Conservation (phyloP, 1,140 invertebrate species). For the Drosophila seguyi region DNA sequence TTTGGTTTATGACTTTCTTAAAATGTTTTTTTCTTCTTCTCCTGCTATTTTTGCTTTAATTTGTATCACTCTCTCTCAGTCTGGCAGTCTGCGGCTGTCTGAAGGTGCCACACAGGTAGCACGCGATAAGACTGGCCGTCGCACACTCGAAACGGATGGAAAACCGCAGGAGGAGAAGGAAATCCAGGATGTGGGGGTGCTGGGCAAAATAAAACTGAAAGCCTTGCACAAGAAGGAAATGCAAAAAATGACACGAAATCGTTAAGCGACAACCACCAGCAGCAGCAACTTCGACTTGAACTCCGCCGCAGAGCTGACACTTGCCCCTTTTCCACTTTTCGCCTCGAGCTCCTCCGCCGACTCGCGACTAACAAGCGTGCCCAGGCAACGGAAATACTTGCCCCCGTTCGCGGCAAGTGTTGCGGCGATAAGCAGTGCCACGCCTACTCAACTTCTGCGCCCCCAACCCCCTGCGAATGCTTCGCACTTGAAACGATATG, state of each 20-base stretch:
- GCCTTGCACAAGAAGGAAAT: constrained; percentile 71
- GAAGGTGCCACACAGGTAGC: constrained; percentile 70
- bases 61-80: constrained; percentile 50
- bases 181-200: not conserved
- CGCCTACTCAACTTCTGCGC: constrained; percentile 32
- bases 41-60: constrained; percentile 46
- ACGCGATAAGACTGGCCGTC: constrained; percentile 69
- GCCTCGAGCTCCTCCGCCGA: constrained; percentile 4
- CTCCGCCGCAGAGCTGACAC: constrained; percentile 39
- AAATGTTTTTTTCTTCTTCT: not conserved
- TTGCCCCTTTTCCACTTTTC: constrained; percentile 24
- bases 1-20: constrained; percentile 5
- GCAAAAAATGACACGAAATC: constrained; percentile 82
- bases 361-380: constrained; percentile 72
- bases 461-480: constrained; percentile 1
- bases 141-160: constrained; percentile 57
- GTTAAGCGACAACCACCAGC: constrained; percentile 61
- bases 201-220: constrained; percentile 59
- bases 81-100: constrained; percentile 33
- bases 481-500: constrained; percentile 71
- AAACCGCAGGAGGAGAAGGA: constrained; percentile 58
- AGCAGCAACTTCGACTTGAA: constrained; percentile 32
- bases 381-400: constrained; percentile 76
- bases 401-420: constrained; percentile 67
- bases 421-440: constrained; percentile 70